phyloP scores from a whole-genome alignment of 2,797 vertebrate genomes.

The Vespertilio murinus region DNA sequence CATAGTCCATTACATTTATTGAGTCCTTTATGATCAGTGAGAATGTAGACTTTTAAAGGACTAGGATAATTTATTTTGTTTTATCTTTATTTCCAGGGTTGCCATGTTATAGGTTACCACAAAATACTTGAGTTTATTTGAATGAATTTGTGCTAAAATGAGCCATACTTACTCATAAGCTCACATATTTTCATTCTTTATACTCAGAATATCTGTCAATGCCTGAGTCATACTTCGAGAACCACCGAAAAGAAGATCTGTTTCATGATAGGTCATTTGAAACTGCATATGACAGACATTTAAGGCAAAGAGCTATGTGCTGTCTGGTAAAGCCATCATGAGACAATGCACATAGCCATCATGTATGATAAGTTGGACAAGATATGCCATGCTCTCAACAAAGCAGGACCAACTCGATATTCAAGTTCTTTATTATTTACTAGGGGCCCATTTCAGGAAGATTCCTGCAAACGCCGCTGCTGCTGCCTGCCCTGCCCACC shows the following conservation, averaged over 20 bases:
- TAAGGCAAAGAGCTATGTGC: background rate
- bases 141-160: slow-evolving; percentile 25
- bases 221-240: background rate
- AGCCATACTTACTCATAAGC: background rate
- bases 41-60: background rate
- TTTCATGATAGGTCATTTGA: background rate
- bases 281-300: background rate
- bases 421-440: slow-evolving; percentile 15
- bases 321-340: background rate
- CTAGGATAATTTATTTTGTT: background rate
- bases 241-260: background rate
- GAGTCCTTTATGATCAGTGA: background rate
- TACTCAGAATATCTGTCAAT: background rate
- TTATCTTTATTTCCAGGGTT: background rate
- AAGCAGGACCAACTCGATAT: background rate
- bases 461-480: no score
- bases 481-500: no score
- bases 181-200: background rate
- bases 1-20: background rate
- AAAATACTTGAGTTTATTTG: background rate
- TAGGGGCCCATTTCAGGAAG: no score
- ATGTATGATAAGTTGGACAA: background rate
- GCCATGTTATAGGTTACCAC: background rate
- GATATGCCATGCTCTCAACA: background rate
- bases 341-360: background rate